Evolutionary conservation across 2,888 invertebrate species (phyloP).

Genomic region (Conus canariensis): DNA sequence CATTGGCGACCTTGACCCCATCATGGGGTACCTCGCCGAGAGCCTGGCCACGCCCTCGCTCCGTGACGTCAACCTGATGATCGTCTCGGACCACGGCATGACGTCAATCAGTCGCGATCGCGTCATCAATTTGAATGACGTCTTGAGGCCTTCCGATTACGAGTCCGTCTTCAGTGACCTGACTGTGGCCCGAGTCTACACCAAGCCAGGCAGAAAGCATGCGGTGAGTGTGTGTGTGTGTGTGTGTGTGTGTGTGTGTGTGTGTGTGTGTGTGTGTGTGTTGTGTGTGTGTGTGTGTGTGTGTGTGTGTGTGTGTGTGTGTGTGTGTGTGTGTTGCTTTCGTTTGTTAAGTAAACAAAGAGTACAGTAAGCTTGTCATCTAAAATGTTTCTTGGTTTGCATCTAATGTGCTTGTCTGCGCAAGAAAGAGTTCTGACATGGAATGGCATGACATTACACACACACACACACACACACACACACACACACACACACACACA

Average conservation of each 20-base stretch:
- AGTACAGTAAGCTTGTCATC: too few relatives aligned
- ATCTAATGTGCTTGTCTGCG: too few relatives aligned
- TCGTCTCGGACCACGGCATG: slow-evolving; percentile 70
- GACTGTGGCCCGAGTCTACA: slow-evolving; percentile 38
- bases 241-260: slow-evolving; percentile 15
- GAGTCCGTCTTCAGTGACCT: slow-evolving; percentile 33
- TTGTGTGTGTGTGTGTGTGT: not conserved
- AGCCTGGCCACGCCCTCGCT: slow-evolving; percentile 25
- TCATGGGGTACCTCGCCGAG: slow-evolving; percentile 36
- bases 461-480: too few relatives aligned
- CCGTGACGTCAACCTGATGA: slow-evolving; percentile 56
- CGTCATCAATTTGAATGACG: slow-evolving; percentile 39
- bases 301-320: not conserved
- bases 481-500: too few relatives aligned
- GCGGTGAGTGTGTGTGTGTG: slow-evolving; percentile 29
- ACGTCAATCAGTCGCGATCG: slow-evolving; percentile 51
- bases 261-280: not conserved
- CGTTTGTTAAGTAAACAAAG: too few relatives aligned
- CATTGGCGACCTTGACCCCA: slow-evolving; percentile 36
- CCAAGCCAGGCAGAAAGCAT: slow-evolving; percentile 3
- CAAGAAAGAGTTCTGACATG: too few relatives aligned
- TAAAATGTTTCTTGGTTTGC: too few relatives aligned
- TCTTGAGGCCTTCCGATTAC: slow-evolving; percentile 25
- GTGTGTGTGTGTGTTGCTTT: not conserved
- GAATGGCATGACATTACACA: too few relatives aligned